Percentiles rank a stretch among this genome's conserved stretches.
Conservation (phyloP, 2,113 vertebrate genomes). For the Halichoerus grypus region DNA sequence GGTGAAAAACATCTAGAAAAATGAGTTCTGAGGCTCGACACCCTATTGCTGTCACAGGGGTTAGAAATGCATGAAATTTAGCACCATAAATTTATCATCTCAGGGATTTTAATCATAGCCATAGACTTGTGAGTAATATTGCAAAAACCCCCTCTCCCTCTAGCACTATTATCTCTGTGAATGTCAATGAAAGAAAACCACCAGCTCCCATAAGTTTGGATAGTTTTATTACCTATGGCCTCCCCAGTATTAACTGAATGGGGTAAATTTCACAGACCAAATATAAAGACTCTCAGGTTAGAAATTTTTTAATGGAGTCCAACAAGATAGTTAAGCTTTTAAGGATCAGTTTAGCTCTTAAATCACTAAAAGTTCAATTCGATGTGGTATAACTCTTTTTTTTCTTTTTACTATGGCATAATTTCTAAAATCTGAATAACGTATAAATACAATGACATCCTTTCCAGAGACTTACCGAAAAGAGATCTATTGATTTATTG, state of each 20-base stretch:
- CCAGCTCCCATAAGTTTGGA: not conserved
- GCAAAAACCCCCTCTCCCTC: not conserved
- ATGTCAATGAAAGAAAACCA: not conserved
- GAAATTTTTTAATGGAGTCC: not conserved
- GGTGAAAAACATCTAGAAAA: not conserved
- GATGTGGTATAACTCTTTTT: not conserved
- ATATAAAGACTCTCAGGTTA: not conserved
- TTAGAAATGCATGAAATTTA: not conserved
- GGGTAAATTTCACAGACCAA: not conserved
- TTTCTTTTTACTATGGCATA: not conserved
- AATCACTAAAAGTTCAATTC: not conserved
- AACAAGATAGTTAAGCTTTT: not conserved
- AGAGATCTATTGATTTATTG: not conserved
- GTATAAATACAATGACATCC: not conserved
- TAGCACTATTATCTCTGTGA: not conserved
- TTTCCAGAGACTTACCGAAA: not conserved
- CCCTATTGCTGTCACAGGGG: not conserved
- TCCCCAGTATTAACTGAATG: not conserved
- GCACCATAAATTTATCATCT: not conserved
- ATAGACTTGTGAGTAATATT: not conserved
- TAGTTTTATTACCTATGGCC: not conserved
- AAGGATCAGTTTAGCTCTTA: not conserved
- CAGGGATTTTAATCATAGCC: not conserved
- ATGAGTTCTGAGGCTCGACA: not conserved
- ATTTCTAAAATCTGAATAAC: not conserved